These are phyloP conservation scores for Habroteleia sp. DNA, from an alignment of 2,888 invertebrate genomes.

Conservation along the genomic window DNA sequence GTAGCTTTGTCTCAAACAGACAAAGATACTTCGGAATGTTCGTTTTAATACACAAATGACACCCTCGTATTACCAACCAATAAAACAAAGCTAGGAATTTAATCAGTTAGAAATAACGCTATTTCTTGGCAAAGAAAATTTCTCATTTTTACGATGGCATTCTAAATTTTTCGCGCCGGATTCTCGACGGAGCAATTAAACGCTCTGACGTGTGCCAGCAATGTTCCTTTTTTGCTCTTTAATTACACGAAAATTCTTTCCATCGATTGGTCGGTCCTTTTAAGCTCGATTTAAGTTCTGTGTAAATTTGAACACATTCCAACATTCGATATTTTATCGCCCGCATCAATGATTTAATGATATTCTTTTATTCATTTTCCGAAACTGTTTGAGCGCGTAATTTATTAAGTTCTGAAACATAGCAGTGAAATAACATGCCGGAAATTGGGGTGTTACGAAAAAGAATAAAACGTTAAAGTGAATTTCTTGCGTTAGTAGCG, in stretches of 20 bases:
- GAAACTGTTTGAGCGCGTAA: not conserved
- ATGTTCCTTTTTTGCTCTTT: constrained; percentile 17
- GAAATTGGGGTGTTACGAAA: too few relatives aligned
- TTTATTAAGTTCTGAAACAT: too few relatives aligned
- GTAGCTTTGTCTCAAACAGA: too few relatives aligned
- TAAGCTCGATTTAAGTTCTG: constrained; percentile 30
- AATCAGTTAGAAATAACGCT: constrained; percentile 33
- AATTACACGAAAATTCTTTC: constrained; percentile 47
- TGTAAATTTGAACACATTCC: constrained; percentile 30
- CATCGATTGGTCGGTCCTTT: constrained; percentile 38
- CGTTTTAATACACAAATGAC: constrained; percentile 19
- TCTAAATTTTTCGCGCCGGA: constrained; percentile 26
- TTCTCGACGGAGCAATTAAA: constrained; percentile 31
- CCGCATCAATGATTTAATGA: constrained; percentile 18
- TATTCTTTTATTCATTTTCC: constrained; percentile 19
- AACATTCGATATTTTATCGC: constrained; percentile 23
- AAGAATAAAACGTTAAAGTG: too few relatives aligned
- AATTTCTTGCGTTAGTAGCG: too few relatives aligned
- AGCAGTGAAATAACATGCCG: too few relatives aligned
- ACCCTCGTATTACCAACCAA: constrained; percentile 1
- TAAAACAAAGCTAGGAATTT: constrained; percentile 34
- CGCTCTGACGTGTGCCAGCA: constrained; percentile 16
- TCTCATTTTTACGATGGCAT: constrained; percentile 23
- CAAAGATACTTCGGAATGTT: too few relatives aligned
- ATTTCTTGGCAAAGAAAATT: constrained; percentile 20